Base-by-base conservation (phyloP, 30 jellyfish, hydroid and myxozoan genomes). In the Hydractinia symbiolongicarpus region DNA sequence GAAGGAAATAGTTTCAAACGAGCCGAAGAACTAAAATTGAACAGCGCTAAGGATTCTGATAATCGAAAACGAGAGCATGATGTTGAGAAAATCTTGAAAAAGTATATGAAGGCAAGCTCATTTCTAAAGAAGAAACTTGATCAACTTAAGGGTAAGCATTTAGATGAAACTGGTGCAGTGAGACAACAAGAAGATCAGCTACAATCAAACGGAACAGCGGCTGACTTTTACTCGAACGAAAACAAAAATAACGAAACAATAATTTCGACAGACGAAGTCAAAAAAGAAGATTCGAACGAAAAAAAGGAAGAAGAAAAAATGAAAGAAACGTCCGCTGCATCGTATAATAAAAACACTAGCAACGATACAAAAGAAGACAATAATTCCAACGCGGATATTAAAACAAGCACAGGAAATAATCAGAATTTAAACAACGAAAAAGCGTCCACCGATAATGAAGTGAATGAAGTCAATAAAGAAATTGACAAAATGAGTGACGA, bases 401-500 rank as follows among this genome's bases (percentile, higher is more conserved):
- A 64, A 13, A 51, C 19, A 64, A 6, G 40, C 40, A 64, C 19
- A n/a, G 3, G 69, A 58, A 16, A 58, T 58, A 58, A 58, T 16
- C 15, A 58, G 19, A 58, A 58, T 16, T 1, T 58, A 58, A 58
- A 58, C 16, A 64, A 64, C 17, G 74, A 64, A 64, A 64, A 64
- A 7, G 40, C 17, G 2, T n/a, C 9, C 74, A 13, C 74, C 7
- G 74, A 64, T 51, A 64, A 13, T 4, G 74, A 64, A 13, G 9
- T 64, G 6, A 64, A 64, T 13, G 74, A 64, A 13, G 74, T 64
- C 7, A 64, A 64, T 13, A 64, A 64, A 13, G 74, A 64, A 13
- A 64, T 64, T 51, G 74, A 64, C 16, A 64, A 51, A 44, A 64
- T 64, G 74, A 64, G 74, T 13, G 74, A 64, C 74, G 74, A 64